phyloP scores from a whole-genome alignment of 2,797 vertebrate genomes.

The Lindbergichthys nudifrons region DNA sequence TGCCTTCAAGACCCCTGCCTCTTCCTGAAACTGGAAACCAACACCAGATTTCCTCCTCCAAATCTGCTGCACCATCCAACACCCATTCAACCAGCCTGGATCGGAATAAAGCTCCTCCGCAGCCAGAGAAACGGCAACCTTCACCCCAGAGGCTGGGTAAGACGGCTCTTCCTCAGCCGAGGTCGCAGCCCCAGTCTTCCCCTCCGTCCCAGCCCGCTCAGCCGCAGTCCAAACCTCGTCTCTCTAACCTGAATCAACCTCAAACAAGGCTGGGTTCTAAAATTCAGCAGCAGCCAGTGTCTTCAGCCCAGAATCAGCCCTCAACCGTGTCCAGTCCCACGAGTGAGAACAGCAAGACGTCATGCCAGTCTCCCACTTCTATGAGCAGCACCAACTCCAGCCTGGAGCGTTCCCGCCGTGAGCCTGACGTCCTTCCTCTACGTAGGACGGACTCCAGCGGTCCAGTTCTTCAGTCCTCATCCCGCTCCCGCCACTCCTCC shows the following conservation, averaged over 20 bases:
- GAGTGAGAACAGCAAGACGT: conserved; percentile 68
- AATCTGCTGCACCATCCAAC: conserved; percentile 48
- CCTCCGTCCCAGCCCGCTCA: conserved; percentile 38
- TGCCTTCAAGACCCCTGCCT: conserved; percentile 70
- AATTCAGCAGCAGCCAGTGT: conserved; percentile 44
- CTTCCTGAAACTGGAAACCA: conserved; percentile 69
- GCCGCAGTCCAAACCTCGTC: conserved; percentile 61
- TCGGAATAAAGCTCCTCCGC: conserved; percentile 57
- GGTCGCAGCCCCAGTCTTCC: conserved; percentile 57
- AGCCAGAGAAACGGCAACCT: conserved; percentile 65
- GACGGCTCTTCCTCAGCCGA: conserved; percentile 35
- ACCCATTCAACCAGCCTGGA: conserved; percentile 64
- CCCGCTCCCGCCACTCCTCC: conserved; percentile 89
- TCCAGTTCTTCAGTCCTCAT: conserved; percentile 83
- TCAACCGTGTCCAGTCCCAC: conserved; percentile 54
- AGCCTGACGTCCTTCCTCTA: conserved; percentile 93
- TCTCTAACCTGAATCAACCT: conserved; percentile 46
- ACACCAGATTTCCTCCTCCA: conserved; percentile 75
- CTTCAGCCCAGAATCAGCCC: conserved; percentile 59
- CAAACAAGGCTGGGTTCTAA: conserved; percentile 54
- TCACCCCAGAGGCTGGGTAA: conserved; percentile 60
- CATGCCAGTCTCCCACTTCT: conserved; percentile 72
- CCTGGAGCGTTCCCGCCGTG: conserved; percentile 79
- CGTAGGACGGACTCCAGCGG: conserved; percentile 90
- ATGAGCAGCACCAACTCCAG: conserved; percentile 79